Evolutionary conservation across 2,888 invertebrate species (phyloP).

Genomic region (Labia minor): DNA sequence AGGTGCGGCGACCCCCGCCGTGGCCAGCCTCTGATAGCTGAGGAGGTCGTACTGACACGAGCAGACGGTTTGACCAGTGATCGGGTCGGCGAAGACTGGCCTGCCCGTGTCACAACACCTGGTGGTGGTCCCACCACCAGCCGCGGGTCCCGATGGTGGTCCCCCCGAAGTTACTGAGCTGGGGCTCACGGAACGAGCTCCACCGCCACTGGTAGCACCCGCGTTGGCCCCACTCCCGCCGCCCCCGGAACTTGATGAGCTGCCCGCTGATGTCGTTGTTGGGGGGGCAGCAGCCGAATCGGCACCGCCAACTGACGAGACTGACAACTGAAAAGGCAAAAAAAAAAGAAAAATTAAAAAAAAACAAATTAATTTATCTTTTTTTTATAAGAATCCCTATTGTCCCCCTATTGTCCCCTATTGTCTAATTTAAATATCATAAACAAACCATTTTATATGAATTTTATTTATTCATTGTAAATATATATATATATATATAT

Average conservation of each 20-base stretch:
- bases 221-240: conserved; percentile 25
- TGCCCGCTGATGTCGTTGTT: background rate
- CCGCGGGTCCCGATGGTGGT: conserved; percentile 41
- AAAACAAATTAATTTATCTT: background rate
- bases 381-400: too few relatives aligned
- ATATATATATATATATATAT: too few relatives aligned
- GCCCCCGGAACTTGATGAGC: background rate
- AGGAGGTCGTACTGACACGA: conserved; percentile 85
- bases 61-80: conserved; percentile 79
- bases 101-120: conserved; percentile 87
- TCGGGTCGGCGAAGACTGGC: conserved; percentile 79
- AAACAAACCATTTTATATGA: too few relatives aligned
- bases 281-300: background rate
- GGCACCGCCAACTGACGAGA: background rate
- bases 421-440: too few relatives aligned
- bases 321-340: background rate
- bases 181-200: conserved; percentile 21
- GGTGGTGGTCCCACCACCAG: conserved; percentile 30
- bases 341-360: background rate
- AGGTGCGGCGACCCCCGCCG: conserved; percentile 48
- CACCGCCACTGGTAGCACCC: conserved; percentile 24
- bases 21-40: conserved; percentile 67
- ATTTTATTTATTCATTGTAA: too few relatives aligned
- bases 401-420: too few relatives aligned
- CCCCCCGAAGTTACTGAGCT: conserved; percentile 20